phyloP scores from a whole-genome alignment of 1,140 invertebrate genomes.

The Drosophila nebulosa region DNA sequence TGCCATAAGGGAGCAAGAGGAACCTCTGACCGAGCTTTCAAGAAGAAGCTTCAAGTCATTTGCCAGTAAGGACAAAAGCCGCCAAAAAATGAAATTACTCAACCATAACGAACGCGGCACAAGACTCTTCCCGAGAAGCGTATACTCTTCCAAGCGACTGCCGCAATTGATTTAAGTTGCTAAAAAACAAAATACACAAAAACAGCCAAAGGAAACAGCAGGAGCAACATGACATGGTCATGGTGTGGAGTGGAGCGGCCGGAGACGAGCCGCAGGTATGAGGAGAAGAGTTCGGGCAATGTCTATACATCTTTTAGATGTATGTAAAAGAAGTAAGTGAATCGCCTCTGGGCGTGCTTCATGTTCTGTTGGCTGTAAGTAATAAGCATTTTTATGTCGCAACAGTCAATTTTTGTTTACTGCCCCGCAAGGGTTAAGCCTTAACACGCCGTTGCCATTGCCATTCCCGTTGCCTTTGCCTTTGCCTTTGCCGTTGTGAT shows the following conservation, averaged over 20 bases:
- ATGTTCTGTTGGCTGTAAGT: slow-evolving; percentile 53
- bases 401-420: slow-evolving; percentile 22
- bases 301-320: not conserved
- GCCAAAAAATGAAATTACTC: slow-evolving; percentile 71
- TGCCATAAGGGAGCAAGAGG: slow-evolving; percentile 52
- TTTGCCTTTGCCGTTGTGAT: slow-evolving; percentile 18
- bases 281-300: no score
- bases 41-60: slow-evolving; percentile 53
- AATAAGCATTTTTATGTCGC: slow-evolving; percentile 74
- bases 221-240: not conserved
- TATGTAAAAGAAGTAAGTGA: slow-evolving; percentile 46
- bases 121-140: slow-evolving; percentile 24
- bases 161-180: slow-evolving; percentile 75
- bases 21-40: slow-evolving; percentile 18
- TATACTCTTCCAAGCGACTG: slow-evolving; percentile 45
- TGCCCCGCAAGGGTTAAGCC: slow-evolving; percentile 48
- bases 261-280: no score
- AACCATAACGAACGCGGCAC: slow-evolving; percentile 56
- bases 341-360: slow-evolving; percentile 48
- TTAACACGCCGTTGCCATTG: slow-evolving; percentile 56
- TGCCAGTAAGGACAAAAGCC: slow-evolving; percentile 76
- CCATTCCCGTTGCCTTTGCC: slow-evolving; percentile 23
- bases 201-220: slow-evolving; percentile 6
- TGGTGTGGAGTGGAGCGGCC: no score
- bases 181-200: not conserved